Evolutionary conservation across 2,113 vertebrate species (phyloP), one percentile per base, ranked within the genome.

Genomic region (Romanogobio albipinnatus): DNA sequence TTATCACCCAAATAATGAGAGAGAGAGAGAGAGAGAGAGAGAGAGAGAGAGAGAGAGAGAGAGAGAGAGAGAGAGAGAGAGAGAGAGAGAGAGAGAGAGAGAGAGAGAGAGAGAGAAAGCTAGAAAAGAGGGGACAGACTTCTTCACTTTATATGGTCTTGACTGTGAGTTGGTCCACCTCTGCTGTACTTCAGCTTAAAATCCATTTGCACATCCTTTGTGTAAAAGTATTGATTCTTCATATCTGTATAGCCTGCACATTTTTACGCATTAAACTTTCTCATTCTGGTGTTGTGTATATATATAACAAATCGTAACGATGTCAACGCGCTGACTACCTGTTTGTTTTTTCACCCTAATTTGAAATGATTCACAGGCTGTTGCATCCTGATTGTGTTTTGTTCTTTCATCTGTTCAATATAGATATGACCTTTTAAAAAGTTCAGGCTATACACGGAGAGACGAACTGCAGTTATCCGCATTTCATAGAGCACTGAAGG

Each of bases 341-440:
- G 19, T 56, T 5, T 39, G 39, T 6, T 39, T 29, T 22, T 26
- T 59, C 22, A 36, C 17, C 29, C 49, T 80, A 64, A 36, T 71
- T 36, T 79, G 9, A 59, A n/a, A 19, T 58, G 33, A 47, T 71
- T 58, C 75, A 26, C 78, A 77, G 39, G 26, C 61, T n/a, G 10
- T 45, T 68, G 82, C 82, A 47, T 81, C 68, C 86, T 64, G 76
- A 62, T 68, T 61, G 71, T 47, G 80, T 85, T 73, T 78, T 73
- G 66, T 83, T 85, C 61, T 82, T 83, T 75, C 36, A 83, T 71
- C 86, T 82, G 86, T 83, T 87, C 75, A 47, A 61, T 85, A 85
- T 78, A 81, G 24, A 81, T 14, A 9, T 85, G 87, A 88, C 87
- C 87, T 88, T 88, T 87, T 68, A 8, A 75, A 87, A 88, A 85